Base-by-base conservation (phyloP, 2,888 invertebrate species). In the Trichogramma dendrolimi region DNA sequence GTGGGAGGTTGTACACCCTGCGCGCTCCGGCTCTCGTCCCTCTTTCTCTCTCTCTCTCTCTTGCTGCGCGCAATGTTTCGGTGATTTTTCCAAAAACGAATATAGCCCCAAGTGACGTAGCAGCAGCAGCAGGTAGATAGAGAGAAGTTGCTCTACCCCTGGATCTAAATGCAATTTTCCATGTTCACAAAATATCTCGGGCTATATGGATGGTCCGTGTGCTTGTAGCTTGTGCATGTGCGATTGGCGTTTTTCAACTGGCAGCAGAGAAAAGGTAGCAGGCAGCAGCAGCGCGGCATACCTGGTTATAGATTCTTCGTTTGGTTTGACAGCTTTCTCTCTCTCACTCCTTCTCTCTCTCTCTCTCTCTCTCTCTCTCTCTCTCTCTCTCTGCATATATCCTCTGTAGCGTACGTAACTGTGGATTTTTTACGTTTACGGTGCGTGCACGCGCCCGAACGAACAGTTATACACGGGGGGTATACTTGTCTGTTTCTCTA, bases 101-200 rank as follows among this genome's bases (percentile, higher is more conserved):
- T 64, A 61, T 61, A 49, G 55, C 58, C 61, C 44, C 50, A 27
- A 27, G 27, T 27, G 27, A 27, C 27, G 27, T 27, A 27, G 27
- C 27, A 27, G 27, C 27, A 27, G 27, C 27, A 27, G 3, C 27
- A 27, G 27, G 27, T 14, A 11, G 48, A 8, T 14, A 48, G 8
- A 6, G 11, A 27, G 48, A 50, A 63, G 58, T 54, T 57, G 58
- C 60, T 46, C 14, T 50, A 40, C 51, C 6, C 14, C 10, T 10
- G 46, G 14, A 11, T 49, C 11, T 14, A 57, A 64, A 64, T 64
- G 59, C 58, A 64, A 59, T 64, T 61, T 64, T 54, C 27, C 27
- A 27, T 27, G 27, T 27, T 27, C 27, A 27, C 27, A 27, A 27
- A 27, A 27, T 27, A 27, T 27, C 27, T 27, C 27, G 27, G 27